phyloP scores from a whole-genome alignment of 2,888 invertebrate species.

The Nebria salina region DNA sequence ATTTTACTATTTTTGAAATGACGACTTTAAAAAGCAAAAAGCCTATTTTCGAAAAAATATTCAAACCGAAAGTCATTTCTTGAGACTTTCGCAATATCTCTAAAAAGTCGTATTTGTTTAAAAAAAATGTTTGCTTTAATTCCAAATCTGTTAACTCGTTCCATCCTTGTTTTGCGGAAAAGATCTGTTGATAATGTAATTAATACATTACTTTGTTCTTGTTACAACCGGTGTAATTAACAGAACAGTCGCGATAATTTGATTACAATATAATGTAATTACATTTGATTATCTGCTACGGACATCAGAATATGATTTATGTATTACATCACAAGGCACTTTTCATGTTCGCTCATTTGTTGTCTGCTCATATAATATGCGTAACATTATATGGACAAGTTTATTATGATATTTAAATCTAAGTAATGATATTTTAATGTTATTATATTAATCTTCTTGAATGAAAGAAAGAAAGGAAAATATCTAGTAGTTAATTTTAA shows the following conservation, averaged over 20 bases:
- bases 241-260: slow-evolving; percentile 14
- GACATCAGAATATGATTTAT: slow-evolving; percentile 3
- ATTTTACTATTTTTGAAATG: too few relatives aligned
- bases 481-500: too few relatives aligned
- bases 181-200: slow-evolving; percentile 17
- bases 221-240: slow-evolving; percentile 13
- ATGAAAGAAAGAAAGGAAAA: too few relatives aligned
- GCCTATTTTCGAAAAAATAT: too few relatives aligned
- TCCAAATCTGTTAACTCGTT: too few relatives aligned
- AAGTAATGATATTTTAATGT: too few relatives aligned
- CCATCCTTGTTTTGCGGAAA: not conserved
- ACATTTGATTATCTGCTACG: slow-evolving; percentile 4
- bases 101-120: too few relatives aligned
- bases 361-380: not conserved
- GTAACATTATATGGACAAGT: not conserved
- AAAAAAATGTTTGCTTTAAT: too few relatives aligned
- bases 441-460: too few relatives aligned
- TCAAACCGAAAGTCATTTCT: too few relatives aligned
- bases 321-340: not conserved
- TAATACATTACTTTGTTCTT: slow-evolving; percentile 22
- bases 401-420: not conserved
- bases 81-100: too few relatives aligned
- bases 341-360: not conserved
- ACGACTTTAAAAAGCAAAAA: too few relatives aligned
- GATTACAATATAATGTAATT: slow-evolving; percentile 15